Evolutionary conservation across 2,113 vertebrate genomes (phyloP).

Genomic region (Ceratotherium simum): DNA sequence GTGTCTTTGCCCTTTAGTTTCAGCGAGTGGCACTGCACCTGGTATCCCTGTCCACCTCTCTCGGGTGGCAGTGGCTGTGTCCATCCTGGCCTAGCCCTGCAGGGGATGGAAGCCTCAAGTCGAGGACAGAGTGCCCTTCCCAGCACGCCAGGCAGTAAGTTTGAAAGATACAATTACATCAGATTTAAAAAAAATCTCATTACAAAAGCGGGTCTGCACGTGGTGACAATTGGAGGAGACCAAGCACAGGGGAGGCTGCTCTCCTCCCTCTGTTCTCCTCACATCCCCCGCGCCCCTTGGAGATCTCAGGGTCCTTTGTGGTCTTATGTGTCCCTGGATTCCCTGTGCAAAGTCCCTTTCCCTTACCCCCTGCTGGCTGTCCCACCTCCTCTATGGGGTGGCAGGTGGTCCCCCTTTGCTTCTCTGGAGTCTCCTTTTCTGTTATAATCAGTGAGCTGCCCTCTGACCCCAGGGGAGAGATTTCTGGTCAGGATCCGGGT

Average conservation of each 20-base stretch:
- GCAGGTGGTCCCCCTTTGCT: too few species aligned
- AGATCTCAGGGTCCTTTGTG: too few species aligned
- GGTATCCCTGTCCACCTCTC: not conserved
- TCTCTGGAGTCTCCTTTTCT: too few species aligned
- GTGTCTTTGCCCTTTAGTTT: not conserved
- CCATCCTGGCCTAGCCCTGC: too few species aligned
- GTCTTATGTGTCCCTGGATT: not conserved
- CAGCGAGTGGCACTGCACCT: rapidly evolving
- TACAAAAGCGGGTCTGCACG: not conserved
- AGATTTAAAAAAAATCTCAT: not conserved
- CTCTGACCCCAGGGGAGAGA: not conserved
- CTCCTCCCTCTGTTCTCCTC: not conserved
- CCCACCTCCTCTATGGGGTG: too few species aligned
- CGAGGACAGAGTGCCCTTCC: not conserved
- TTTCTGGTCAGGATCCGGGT: not conserved
- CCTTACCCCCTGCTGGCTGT: too few species aligned
- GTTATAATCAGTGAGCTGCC: not conserved
- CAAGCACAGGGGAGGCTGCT: not conserved
- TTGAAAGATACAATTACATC: not conserved
- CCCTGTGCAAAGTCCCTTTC: too few species aligned
- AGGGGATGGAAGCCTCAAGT: not conserved
- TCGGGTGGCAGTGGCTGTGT: too few species aligned
- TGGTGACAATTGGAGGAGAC: not conserved
- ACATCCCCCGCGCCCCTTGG: not conserved
- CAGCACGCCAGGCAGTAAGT: rapidly evolving